These are phyloP conservation scores for Hormiphora californensis DNA, from an alignment of 37 sponge, comb jelly and placozoan species.

Conservation along the genomic window DNA sequence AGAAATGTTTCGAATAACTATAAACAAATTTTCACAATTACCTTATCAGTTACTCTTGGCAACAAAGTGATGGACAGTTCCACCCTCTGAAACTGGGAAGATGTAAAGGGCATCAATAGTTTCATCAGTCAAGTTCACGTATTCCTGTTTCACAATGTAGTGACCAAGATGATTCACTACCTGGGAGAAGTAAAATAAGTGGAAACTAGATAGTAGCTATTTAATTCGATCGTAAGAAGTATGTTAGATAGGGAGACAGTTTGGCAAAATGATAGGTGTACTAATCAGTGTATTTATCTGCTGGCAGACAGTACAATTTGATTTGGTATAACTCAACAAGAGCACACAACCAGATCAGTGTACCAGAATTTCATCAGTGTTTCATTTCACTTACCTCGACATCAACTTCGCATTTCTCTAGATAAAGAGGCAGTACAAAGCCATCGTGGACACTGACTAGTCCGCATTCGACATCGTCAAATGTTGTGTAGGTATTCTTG, in stretches of 20 bases:
- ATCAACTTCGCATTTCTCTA: conserved; percentile 18
- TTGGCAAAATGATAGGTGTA: too few species aligned
- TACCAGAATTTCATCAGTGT: too few species aligned
- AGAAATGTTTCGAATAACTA: too few species aligned
- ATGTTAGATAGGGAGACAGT: too few species aligned
- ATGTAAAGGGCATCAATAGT: conserved; percentile 32
- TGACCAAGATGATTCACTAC: conserved; percentile 37
- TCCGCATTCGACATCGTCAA: conserved; percentile 45
- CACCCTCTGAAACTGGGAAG: conserved; percentile 36
- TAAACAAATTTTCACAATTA: too few species aligned
- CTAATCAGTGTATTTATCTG: too few species aligned
- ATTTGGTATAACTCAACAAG: too few species aligned
- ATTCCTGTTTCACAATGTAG: conserved; percentile 8
- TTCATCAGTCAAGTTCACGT: conserved; percentile 25
- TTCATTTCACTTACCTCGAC: conserved; percentile 23
- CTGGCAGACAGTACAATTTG: too few species aligned
- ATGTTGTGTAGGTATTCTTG: conserved; percentile 36
- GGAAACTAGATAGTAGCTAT: too few species aligned
- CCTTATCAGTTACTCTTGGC: conserved; percentile 30
- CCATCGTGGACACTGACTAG: conserved; percentile 6
- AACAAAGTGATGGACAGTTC: conserved; percentile 25
- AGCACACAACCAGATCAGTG: too few species aligned
- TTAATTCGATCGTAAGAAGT: too few species aligned
- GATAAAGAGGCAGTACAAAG: conserved; percentile 47
- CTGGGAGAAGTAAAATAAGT: too few species aligned